Evolutionary conservation across 1,140 invertebrate genomes (phyloP), one percentile per base, ranked within the genome.

Genomic region (Tetraneura akinire): DNA sequence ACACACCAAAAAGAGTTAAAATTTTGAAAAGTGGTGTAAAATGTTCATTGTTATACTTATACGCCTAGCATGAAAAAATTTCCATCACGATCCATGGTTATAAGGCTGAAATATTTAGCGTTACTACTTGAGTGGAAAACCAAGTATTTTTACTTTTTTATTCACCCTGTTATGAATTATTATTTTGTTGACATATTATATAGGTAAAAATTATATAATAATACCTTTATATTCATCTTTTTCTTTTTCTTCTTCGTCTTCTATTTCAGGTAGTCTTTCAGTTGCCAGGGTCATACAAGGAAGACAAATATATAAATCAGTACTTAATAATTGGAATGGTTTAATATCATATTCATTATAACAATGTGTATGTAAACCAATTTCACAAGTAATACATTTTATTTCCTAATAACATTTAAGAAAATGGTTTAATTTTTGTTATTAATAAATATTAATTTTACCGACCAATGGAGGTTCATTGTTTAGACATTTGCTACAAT

Each of bases 281-380:
- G 74, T 49, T 1, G 74, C 74, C 37, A 78, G 60, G 16, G 74
- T 78, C 55, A 45, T 47, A 14, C 74, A 78, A 29, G 74, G 74
- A 6, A 78, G 62, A 60, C 74, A 78, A 11, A 78, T 13, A 42
- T 62, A 78, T 5, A 62, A 13, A 8, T 29, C 23, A 29, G n/a
- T 0, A 47, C 47, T 26, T 29, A 78, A 9, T 18, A 14, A 45
- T 18, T 78, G 37, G 1, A 78, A 57, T n/a, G 74, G 74, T 47
- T 78, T 78, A 18, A 26, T 21, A 0, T 47, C 55, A 37, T n/a
- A 62, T 47, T 37, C 60, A 26, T 78, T 55, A 47, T 29, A 62
- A 62, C 74, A 78, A 6, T 29, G 11, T 1, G 14, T 1, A 45
- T 78, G 74, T n/a, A 62, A 60, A 62, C 74, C 55, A 60, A 78